Base-by-base conservation (phyloP, 2,113 vertebrate genomes). In the Mustela lutreola region DNA sequence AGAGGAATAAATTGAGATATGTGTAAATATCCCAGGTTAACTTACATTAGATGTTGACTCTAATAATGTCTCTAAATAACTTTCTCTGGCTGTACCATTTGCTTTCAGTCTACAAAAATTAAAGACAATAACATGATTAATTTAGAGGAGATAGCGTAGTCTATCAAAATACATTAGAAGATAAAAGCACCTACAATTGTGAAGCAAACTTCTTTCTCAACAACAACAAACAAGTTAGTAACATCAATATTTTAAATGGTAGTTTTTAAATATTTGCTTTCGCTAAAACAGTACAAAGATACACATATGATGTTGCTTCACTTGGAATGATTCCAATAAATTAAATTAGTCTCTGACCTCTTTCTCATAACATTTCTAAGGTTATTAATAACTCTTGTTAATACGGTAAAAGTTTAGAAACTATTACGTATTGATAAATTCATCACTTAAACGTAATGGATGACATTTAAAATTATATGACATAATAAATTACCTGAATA, bases 201-300 rank as follows among this genome's bases (percentile, higher is more conserved):
- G 10, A 36, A 71, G 65, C 71, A 96, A 96, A 94, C 89, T 45
- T 98, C 62, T 22, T 97, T 98, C 97, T 96, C 76, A 97, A 90
- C 28, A 56, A 84, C 16, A 84, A 84, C 14, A 76, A 22, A 70
- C 0, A 97, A 97, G 62, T 98, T 76, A 97, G 50, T n/a, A 97
- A 73, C 79, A 97, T 97, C 70, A 97, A 84, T 97, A 98, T 97
- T 98, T 98, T 96, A 98, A 95, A 60, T 86, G 60, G 33, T 31
- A 58, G 16, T 62, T 67, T 81, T 88, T 58, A 70, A 26, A 73
- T 63, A 75, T 39, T 28, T 14, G 10, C 45, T 80, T 39, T 24
- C 11, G 8, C 42, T 97, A 65, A 85, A 97, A 56, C 14, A 89
- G 11, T 92, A n/a, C 58, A n/a, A 98, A 89, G 14, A 90, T 6